Evolutionary conservation across 1,140 invertebrate species (phyloP).

Genomic region (Bemisia tabaci): DNA sequence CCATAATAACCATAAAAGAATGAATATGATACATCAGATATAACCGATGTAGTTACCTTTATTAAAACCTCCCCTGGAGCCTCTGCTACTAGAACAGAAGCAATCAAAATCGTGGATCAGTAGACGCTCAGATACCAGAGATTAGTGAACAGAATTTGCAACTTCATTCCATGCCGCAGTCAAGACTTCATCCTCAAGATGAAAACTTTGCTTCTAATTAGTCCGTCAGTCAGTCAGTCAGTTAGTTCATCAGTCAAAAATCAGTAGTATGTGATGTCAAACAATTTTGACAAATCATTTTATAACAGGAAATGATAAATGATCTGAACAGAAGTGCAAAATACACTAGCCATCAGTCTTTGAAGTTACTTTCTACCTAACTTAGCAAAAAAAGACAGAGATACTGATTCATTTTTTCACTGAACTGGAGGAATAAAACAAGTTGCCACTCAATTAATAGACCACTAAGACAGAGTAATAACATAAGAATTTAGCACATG

Average conservation of each 20-base stretch:
- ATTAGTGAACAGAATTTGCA: not conserved
- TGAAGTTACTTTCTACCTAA: too few species aligned
- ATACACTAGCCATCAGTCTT: too few species aligned
- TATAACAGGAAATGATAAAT: too few species aligned
- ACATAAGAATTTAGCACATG: too few species aligned
- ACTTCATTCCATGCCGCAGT: not conserved
- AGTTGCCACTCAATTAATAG: too few species aligned
- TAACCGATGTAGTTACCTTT: slow-evolving; percentile 19
- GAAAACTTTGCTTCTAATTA: not conserved
- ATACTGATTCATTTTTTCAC: too few species aligned
- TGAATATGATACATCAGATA: slow-evolving; percentile 16
- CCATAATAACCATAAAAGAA: slow-evolving; percentile 13
- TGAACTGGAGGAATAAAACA: too few species aligned
- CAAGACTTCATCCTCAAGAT: not conserved
- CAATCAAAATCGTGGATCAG: slow-evolving; percentile 4
- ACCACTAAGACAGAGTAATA: too few species aligned
- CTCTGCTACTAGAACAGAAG: slow-evolving; percentile 20
- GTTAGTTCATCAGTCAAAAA: not conserved
- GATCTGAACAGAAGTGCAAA: too few species aligned
- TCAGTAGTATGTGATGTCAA: too few species aligned
- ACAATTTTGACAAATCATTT: too few species aligned
- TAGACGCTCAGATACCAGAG: not conserved
- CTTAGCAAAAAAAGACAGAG: too few species aligned
- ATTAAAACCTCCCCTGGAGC: slow-evolving; percentile 20
- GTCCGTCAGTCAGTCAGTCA: not conserved